Base-by-base conservation (phyloP, 2,888 invertebrate genomes). In the Sinopyrophorus schimmeli region DNA sequence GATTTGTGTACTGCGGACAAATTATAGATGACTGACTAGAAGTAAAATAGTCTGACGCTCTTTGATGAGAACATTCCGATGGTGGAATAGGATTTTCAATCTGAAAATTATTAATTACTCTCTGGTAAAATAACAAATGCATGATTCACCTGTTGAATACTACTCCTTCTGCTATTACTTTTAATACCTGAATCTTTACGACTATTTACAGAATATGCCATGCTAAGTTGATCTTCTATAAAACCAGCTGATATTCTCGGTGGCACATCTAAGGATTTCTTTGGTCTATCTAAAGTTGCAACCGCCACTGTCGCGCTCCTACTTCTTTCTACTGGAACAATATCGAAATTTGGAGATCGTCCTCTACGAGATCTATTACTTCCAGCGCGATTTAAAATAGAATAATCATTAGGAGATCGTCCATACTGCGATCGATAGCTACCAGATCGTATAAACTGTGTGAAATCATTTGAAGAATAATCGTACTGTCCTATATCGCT, bases 41-140 rank as follows among this genome's bases (percentile, higher is more conserved):
- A 2, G 91, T 92, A 69, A 89, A 92, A 73, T 92, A 92, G 11
- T 91, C 92, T 18, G 92, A 92, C 1, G 91, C 91, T 20, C 92
- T 79, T 58, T 91, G 89, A 51, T 85, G 84, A 64, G 89, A 76
- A 55, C 88, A 80, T 59, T 89, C 87, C 28, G 83, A 82, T 63
- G 88, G 86, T 16, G 82, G 82, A 39, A 84, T 70, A 1, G 63
- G 48, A 32, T 61, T 60, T 43, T 72, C 71, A 37, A 70, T 65
- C 71, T 71, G 57, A 27, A 69, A 69, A 26, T n/a, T 16, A 14
- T 30, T 20, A 20, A 20, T 20, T n/a, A 20, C 5, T 20, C 5
- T 5, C 21, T 20, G 7, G 7, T 20, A 20, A 6, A 20, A 10
- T 4, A 28, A 28, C 11, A 5, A 15, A 21, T 5, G 9, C 7